A percentile compares a stretch with the other conserved stretches of the same genome.
These are phyloP conservation scores for Heterotis niloticus DNA, from an alignment of 2,113 vertebrate genomes.

Conservation along the genomic window DNA sequence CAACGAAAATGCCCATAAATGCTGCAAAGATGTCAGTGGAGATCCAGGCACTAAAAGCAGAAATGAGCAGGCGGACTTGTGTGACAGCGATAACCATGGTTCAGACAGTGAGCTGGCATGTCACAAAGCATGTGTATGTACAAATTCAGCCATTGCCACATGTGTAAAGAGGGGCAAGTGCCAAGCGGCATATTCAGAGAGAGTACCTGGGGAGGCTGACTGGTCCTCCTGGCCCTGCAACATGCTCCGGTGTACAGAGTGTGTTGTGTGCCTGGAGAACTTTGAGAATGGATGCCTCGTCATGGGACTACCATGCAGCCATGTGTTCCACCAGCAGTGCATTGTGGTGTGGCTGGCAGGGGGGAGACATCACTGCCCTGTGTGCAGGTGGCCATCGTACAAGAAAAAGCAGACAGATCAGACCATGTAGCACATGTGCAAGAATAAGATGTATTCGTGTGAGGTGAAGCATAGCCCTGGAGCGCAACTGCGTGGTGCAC, in stretches of 20 bases:
- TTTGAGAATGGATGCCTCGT: constrained; percentile 77
- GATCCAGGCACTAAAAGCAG: constrained; percentile 65
- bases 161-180: constrained; percentile 28
- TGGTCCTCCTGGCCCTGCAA: constrained; percentile 78
- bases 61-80: constrained; percentile 40
- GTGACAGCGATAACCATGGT: constrained; percentile 40
- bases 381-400: constrained; percentile 93
- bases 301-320: constrained; percentile 88
- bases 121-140: constrained; percentile 41
- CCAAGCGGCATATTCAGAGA: constrained; percentile 36
- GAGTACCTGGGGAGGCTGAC: constrained; percentile 61
- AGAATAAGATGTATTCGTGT: neutral
- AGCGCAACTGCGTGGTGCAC: constrained; percentile 54
- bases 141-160: constrained; percentile 24
- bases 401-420: constrained; percentile 75
- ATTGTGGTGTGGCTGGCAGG: constrained; percentile 87
- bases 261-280: constrained; percentile 95
- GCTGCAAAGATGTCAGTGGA: constrained; percentile 45
- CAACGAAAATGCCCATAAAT: constrained; percentile 1
- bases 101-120: constrained; percentile 23
- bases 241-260: constrained; percentile 85
- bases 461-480: constrained; percentile 28
- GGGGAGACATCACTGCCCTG: constrained; percentile 88
- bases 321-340: constrained; percentile 94
- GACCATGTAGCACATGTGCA: constrained; percentile 30